These are phyloP conservation scores for Tachystola acroxantha DNA, from an alignment of 2,888 invertebrate genomes.

Conservation along the genomic window DNA sequence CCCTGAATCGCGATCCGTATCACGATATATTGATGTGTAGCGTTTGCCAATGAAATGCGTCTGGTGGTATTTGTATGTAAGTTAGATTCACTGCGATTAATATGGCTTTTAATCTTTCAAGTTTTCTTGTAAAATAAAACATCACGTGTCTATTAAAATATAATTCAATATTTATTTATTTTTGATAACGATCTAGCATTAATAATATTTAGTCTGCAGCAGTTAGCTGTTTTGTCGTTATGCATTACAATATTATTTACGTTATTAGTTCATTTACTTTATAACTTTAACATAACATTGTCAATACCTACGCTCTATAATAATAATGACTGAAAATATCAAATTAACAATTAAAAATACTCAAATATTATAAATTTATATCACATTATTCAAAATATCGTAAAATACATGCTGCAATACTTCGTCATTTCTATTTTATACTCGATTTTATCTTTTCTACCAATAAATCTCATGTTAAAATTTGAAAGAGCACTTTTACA, in stretches of 20 bases:
- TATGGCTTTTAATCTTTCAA: too few relatives aligned
- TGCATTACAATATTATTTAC: slow-evolving; percentile 25
- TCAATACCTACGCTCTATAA: slow-evolving; percentile 37
- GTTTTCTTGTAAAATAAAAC: slow-evolving; percentile 1
- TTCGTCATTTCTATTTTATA: slow-evolving; percentile 29
- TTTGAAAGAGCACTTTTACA: slow-evolving; percentile 5
- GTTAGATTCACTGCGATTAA: too few relatives aligned
- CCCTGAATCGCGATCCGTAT: too few relatives aligned
- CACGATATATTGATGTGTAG: too few relatives aligned
- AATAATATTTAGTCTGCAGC: slow-evolving; percentile 17
- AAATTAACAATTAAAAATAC: slow-evolving; percentile 31
- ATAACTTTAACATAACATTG: slow-evolving; percentile 39
- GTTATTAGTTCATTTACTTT: slow-evolving; percentile 49
- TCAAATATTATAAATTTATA: slow-evolving; percentile 36
- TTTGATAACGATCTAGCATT: slow-evolving; percentile 20
- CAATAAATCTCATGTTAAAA: slow-evolving; percentile 12
- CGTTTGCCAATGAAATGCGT: too few relatives aligned
- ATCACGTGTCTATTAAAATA: slow-evolving; percentile 3
- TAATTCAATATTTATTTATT: slow-evolving; percentile 16
- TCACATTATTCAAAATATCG: slow-evolving; percentile 43
- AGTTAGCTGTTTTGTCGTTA: slow-evolving; percentile 24
- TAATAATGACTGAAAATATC: slow-evolving; percentile 59
- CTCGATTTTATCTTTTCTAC: slow-evolving; percentile 5
- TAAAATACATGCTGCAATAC: slow-evolving; percentile 35
- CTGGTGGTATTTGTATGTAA: too few relatives aligned